These are phyloP conservation scores for Synaphobranchus kaupii DNA, from an alignment of 2,797 vertebrate genomes.

Conservation along the genomic window DNA sequence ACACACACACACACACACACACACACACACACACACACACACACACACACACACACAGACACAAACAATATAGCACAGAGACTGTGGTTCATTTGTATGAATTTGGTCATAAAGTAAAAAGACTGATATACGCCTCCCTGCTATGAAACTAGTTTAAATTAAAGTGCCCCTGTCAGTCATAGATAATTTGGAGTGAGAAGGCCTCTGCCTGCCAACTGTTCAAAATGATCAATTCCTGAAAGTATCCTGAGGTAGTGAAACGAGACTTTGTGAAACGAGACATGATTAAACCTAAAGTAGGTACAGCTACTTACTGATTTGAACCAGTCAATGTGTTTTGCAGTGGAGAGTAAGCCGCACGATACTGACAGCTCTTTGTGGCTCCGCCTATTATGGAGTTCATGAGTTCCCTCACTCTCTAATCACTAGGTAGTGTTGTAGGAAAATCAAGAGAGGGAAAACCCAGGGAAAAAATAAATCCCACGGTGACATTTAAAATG, in stretches of 20 bases:
- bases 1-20: background rate
- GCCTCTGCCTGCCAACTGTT: background rate
- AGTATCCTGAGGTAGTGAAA: background rate
- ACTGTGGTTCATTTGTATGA: background rate
- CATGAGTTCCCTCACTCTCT: background rate
- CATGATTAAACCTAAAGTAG: background rate
- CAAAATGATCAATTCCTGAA: background rate
- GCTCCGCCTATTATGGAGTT: background rate
- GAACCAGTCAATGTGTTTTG: background rate
- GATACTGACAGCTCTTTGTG: background rate
- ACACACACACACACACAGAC: background rate
- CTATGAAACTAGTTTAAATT: background rate
- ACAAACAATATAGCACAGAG: background rate
- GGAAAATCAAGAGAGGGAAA: background rate
- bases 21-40: background rate
- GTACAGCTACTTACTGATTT: background rate
- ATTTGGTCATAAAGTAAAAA: background rate
- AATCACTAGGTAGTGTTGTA: background rate
- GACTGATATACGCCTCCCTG: background rate
- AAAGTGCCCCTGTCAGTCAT: background rate
- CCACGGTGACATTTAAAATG: background rate
- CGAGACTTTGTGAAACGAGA: background rate
- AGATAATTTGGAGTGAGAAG: background rate
- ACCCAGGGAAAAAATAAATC: background rate
- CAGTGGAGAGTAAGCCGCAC: background rate